Conservation (phyloP, 2,113 vertebrate species). For the Tilapia sparmanii region DNA sequence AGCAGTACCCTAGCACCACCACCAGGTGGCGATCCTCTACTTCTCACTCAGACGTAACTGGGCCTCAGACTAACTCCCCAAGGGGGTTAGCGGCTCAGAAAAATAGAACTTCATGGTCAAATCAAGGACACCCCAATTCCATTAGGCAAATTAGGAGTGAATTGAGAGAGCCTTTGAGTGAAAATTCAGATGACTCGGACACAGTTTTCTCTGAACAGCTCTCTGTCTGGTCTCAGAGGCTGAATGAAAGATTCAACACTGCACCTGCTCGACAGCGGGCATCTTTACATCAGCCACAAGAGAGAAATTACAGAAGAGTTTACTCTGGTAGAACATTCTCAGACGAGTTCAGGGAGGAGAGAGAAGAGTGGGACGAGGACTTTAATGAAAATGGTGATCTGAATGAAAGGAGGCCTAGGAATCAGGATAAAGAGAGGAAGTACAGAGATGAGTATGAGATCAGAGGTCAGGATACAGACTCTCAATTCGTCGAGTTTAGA, state of each 20-base stretch:
- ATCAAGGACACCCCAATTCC: slow-evolving; percentile 36
- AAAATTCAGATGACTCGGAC: slow-evolving; percentile 60
- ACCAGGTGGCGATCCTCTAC: slow-evolving; percentile 44
- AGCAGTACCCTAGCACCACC: background rate
- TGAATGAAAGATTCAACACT: slow-evolving; percentile 9
- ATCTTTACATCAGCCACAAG: background rate
- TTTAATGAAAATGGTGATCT: background rate
- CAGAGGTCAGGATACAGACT: background rate
- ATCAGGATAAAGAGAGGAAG: background rate
- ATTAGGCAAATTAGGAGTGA: slow-evolving; percentile 34
- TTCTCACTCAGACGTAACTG: slow-evolving; percentile 8
- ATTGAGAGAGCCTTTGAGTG: slow-evolving; percentile 32
- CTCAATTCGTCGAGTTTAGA: background rate
- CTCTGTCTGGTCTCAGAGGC: slow-evolving; percentile 23
- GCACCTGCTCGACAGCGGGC: background rate
- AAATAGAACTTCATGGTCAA: slow-evolving; percentile 36
- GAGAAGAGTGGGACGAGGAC: background rate
- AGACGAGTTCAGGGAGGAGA: slow-evolving; percentile 5
- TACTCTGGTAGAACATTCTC: slow-evolving; percentile 14
- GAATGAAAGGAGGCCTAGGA: background rate
- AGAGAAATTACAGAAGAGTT: slow-evolving; percentile 13
- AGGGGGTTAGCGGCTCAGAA: background rate
- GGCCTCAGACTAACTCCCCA: background rate
- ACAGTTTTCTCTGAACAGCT: slow-evolving; percentile 29
- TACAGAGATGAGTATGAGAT: background rate